phyloP scores from a whole-genome alignment of 2,888 invertebrate species.

The Mesorhabditis belari region DNA sequence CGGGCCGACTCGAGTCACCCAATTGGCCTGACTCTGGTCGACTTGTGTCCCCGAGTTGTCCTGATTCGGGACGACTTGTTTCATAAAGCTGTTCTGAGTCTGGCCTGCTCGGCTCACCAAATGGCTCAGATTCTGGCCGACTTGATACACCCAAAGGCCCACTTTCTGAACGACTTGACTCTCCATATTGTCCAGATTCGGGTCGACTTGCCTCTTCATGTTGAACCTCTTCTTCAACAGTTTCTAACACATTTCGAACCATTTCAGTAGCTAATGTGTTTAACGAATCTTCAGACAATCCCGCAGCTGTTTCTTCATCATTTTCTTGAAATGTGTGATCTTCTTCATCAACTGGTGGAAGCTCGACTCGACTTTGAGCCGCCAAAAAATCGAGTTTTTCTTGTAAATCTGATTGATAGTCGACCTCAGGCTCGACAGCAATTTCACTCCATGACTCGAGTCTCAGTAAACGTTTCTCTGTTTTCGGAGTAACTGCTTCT shows the following conservation, averaged over 20 bases:
- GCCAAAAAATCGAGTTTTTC: slow-evolving; percentile 32
- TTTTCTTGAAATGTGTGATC: not conserved
- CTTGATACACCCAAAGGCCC: too few relatives aligned
- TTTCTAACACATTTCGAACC: slow-evolving; percentile 2
- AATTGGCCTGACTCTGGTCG: too few relatives aligned
- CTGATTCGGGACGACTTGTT: too few relatives aligned
- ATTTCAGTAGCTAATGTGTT: not conserved
- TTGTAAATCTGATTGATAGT: slow-evolving; percentile 36
- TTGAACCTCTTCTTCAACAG: slow-evolving; percentile 20
- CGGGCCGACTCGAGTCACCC: too few relatives aligned
- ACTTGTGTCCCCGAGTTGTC: too few relatives aligned
- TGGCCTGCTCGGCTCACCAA: too few relatives aligned
- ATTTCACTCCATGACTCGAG: slow-evolving; percentile 35
- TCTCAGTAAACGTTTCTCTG: slow-evolving; percentile 12
- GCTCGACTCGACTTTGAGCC: slow-evolving; percentile 11
- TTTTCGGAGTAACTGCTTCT: slow-evolving; percentile 7
- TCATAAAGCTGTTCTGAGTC: too few relatives aligned
- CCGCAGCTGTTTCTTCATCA: too few relatives aligned
- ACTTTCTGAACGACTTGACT: slow-evolving; percentile 8
- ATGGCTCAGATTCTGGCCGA: too few relatives aligned
- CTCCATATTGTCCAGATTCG: slow-evolving; percentile 16
- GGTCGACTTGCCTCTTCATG: slow-evolving; percentile 20
- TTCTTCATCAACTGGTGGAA: slow-evolving; percentile 1
- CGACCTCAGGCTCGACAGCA: slow-evolving; percentile 33
- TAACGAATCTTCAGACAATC: not conserved